These are phyloP conservation scores for Halictus rubicundus DNA, from an alignment of 1,140 invertebrate genomes.

Conservation along the genomic window DNA sequence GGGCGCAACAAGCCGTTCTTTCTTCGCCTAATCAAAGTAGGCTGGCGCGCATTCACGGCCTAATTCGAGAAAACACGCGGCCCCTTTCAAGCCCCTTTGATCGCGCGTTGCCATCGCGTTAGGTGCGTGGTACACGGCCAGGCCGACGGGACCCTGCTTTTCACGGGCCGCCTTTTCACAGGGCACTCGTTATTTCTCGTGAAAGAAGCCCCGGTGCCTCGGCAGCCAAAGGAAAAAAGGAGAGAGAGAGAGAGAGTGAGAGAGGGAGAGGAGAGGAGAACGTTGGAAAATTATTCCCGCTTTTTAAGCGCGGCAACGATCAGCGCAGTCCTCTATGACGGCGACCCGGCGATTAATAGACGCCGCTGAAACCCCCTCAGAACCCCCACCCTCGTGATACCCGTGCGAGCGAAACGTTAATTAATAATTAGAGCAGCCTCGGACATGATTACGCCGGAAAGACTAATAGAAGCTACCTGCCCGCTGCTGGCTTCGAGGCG, in stretches of 20 bases:
- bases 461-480: slow-evolving; percentile 10
- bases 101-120: slow-evolving; percentile 59
- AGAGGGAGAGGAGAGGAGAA: slow-evolving; percentile 13
- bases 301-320: slow-evolving; percentile 33
- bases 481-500: too few species aligned
- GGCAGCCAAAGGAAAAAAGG: background rate
- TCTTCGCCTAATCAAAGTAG: slow-evolving; percentile 72
- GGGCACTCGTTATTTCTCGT: slow-evolving; percentile 62
- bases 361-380: too few species aligned
- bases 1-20: slow-evolving; percentile 69
- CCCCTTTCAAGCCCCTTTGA: slow-evolving; percentile 70
- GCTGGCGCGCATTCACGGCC: slow-evolving; percentile 70
- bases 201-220: slow-evolving; percentile 33
- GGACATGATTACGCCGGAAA: slow-evolving; percentile 25
- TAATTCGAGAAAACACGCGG: slow-evolving; percentile 74
- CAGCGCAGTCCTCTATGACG: background rate
- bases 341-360: slow-evolving; percentile 20
- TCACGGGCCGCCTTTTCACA: slow-evolving; percentile 57
- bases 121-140: slow-evolving; percentile 44
- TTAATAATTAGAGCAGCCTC: slow-evolving; percentile 46
- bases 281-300: slow-evolving; percentile 42
- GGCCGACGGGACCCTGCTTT: slow-evolving; percentile 21
- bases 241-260: background rate
- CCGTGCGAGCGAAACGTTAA: slow-evolving; percentile 29
- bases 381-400: too few species aligned